These are phyloP conservation scores for Platysteira castanea DNA, from an alignment of 2,113 vertebrate genomes.

Conservation along the genomic window DNA sequence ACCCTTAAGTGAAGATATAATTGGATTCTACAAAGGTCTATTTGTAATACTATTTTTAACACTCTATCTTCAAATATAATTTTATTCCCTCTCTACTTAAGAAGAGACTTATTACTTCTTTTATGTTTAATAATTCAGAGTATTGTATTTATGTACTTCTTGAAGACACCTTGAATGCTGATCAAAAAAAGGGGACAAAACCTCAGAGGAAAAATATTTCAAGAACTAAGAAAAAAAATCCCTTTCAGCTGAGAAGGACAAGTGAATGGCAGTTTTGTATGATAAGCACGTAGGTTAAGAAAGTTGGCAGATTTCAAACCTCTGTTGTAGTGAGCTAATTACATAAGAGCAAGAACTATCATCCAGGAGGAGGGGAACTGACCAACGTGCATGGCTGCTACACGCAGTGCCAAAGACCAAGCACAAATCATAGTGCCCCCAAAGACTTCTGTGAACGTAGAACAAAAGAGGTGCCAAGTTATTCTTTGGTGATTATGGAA, in stretches of 20 bases:
- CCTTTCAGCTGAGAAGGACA: neutral
- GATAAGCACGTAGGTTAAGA: slow-evolving; percentile 26
- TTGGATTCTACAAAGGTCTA: neutral
- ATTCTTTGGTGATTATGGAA: neutral
- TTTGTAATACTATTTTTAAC: slow-evolving; percentile 14
- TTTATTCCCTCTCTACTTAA: neutral
- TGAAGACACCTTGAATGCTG: slow-evolving; percentile 13
- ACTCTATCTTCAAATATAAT: neutral
- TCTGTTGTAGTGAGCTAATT: neutral
- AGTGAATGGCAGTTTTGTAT: slow-evolving; percentile 12
- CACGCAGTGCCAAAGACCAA: neutral
- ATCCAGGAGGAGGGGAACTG: neutral
- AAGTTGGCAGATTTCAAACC: neutral
- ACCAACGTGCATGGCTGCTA: neutral
- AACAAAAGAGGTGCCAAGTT: neutral
- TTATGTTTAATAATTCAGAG: slow-evolving; percentile 43
- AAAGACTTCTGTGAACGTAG: neutral
- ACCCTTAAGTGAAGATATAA: neutral
- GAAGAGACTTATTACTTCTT: neutral
- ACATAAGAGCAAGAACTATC: neutral
- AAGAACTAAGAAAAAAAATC: neutral
- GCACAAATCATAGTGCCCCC: neutral
- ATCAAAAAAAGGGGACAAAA: neutral
- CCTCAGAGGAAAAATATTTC: neutral
- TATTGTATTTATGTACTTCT: slow-evolving; percentile 4